Base-by-base conservation (phyloP, 2,113 vertebrate genomes). In the Morone saxatilis region DNA sequence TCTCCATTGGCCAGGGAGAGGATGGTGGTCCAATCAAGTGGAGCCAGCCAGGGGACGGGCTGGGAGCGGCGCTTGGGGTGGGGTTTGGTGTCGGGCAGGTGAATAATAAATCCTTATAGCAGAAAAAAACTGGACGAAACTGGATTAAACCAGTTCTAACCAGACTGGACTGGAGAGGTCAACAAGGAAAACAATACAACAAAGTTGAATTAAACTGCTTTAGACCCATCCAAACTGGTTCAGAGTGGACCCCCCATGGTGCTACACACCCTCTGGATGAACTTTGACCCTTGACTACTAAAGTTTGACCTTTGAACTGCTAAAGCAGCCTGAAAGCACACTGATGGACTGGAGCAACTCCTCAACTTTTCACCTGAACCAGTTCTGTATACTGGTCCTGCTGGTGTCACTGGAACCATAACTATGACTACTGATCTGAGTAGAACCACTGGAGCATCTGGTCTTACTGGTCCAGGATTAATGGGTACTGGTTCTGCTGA, bases 51-150 rank as follows among this genome's bases (percentile, higher is more conserved):
- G 90, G 92, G 13, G 94, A 96, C 2, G 87, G 94, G 70, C 95
- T 97, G 68, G 84, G 80, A 77, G 81, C 66, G 17, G 90, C 78
- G 43, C 36, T 93, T 0, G 94, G 95, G 40, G 93, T 94, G 83
- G 91, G 47, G 74, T 90, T 93, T 0, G 94, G 95, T 31, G 93
- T 94, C 83, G 91, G 43, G 74, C 92, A 61, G 95, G 97, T 90
- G 92, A 94, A 53, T 94, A 96, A 95, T 96, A 99, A 67, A 93
- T 97, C 98, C 0, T 96, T 98, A 97, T 99, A 99, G 97, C 97
- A 95, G 83, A 74, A n/a, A 79, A 65, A 81, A 80, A 86, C 65
- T 67, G 67, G 47, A 71, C 57, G 8, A 25, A 78, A 86, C 81
- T 86, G 80, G 81, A 68, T 66, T 45, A 47, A 83, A 78, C 79